Percentiles rank a stretch among this genome's conserved stretches.
Evolutionary conservation across 2,113 vertebrate species (phyloP).

Genomic region (Oriolus oriolus): DNA sequence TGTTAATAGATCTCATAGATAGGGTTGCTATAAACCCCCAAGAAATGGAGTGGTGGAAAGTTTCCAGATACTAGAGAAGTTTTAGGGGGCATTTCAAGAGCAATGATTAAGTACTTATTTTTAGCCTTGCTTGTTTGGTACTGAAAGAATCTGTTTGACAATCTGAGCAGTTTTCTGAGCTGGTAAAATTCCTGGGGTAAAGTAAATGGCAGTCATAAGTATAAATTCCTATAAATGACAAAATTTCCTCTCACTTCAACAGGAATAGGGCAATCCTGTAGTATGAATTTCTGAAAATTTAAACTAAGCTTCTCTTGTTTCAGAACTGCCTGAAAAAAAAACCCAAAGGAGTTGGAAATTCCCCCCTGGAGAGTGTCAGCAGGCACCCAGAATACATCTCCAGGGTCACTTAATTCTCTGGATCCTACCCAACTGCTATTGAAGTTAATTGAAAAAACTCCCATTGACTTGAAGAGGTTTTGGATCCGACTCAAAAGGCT

Average conservation of each 20-base stretch:
- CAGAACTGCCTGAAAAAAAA: background rate
- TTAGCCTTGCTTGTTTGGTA: background rate
- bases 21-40: background rate
- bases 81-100: background rate
- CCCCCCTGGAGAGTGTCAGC: background rate
- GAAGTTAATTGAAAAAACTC: slow-evolving; percentile 41
- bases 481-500: background rate
- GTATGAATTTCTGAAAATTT: background rate
- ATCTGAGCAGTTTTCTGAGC: background rate
- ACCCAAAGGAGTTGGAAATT: background rate
- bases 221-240: background rate
- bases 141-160: background rate
- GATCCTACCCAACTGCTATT: background rate
- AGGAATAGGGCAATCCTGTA: background rate
- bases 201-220: background rate
- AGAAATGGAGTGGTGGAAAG: background rate
- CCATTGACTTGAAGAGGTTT: slow-evolving; percentile 12
- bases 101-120: background rate
- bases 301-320: background rate
- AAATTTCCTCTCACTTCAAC: background rate
- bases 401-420: slow-evolving; percentile 3
- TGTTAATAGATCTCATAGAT: background rate
- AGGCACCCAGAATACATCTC: background rate
- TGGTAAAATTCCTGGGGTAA: background rate
- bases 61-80: background rate